phyloP scores from a whole-genome alignment of 2,888 invertebrate genomes.

The Trachelus iudaicus region DNA sequence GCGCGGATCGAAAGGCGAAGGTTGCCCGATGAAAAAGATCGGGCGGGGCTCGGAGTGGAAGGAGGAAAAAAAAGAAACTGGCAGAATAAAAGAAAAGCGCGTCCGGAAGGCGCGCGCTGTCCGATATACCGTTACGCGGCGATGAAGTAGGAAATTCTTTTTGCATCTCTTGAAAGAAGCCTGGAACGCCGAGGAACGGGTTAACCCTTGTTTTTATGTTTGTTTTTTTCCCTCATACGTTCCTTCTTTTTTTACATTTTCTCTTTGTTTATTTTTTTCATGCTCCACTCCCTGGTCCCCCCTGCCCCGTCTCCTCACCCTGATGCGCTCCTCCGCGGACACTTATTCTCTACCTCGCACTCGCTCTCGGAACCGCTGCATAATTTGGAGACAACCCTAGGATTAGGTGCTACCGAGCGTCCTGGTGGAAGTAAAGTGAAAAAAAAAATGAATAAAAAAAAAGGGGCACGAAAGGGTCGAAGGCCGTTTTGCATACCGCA shows the following conservation, averaged over 20 bases:
- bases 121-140: slow-evolving; percentile 33
- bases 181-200: slow-evolving; percentile 24
- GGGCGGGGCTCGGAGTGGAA: slow-evolving; percentile 26
- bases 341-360: too few species aligned
- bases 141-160: slow-evolving; percentile 29
- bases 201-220: slow-evolving; percentile 47
- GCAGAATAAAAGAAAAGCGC: background rate
- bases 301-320: too few species aligned
- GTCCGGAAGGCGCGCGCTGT: background rate
- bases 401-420: slow-evolving; percentile 19
- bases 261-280: background rate
- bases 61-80: slow-evolving; percentile 34
- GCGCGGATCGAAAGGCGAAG: background rate
- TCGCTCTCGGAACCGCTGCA: slow-evolving; percentile 19
- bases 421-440: slow-evolving; percentile 16
- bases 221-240: slow-evolving; percentile 28
- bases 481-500: slow-evolving; percentile 53
- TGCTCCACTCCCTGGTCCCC: background rate
- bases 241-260: background rate
- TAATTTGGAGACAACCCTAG: slow-evolving; percentile 32
- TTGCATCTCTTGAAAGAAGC: slow-evolving; percentile 20
- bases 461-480: slow-evolving; percentile 55
- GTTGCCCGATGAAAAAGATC: background rate
- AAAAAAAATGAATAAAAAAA: slow-evolving; percentile 22
- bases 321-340: too few species aligned